Evolutionary conservation across 2,888 invertebrate species (phyloP).

Genomic region (Pachymerium ferrugineum): DNA sequence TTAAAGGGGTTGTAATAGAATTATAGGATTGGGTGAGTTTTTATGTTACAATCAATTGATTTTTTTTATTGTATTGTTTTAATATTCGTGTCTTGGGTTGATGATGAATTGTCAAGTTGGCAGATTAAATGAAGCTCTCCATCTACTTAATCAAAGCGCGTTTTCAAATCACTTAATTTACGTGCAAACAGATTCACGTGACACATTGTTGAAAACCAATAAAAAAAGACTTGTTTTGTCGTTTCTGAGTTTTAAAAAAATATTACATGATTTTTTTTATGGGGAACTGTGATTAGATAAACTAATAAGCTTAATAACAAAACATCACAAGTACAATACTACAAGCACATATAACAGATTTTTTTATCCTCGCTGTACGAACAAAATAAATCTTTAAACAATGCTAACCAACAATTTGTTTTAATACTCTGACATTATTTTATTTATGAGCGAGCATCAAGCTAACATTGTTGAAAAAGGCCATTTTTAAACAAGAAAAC

Average conservation of each 20-base stretch:
- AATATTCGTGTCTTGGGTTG: slow-evolving; percentile 7
- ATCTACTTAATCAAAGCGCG: background rate
- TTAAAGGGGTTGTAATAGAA: too few relatives aligned
- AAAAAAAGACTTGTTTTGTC: too few relatives aligned
- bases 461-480: slow-evolving; percentile 4
- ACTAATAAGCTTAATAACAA: too few relatives aligned
- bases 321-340: too few relatives aligned
- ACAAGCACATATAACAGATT: too few relatives aligned
- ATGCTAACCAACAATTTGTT: background rate
- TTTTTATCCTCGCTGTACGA: too few relatives aligned
- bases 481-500: slow-evolving; percentile 10
- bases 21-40: too few relatives aligned
- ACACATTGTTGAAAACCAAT: background rate
- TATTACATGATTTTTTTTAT: too few relatives aligned
- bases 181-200: background rate
- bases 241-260: too few relatives aligned
- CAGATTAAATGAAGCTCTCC: background rate
- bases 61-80: background rate
- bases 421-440: background rate
- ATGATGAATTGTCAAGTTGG: slow-evolving; percentile 13
- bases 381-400: background rate
- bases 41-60: background rate
- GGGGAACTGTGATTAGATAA: too few relatives aligned
- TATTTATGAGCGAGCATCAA: background rate
- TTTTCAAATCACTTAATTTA: slow-evolving; percentile 6